Percentiles rank a stretch among this genome's conserved stretches.
phyloP scores from a whole-genome alignment of 2,113 vertebrate genomes.

The Protobothrops mucrosquamatus region DNA sequence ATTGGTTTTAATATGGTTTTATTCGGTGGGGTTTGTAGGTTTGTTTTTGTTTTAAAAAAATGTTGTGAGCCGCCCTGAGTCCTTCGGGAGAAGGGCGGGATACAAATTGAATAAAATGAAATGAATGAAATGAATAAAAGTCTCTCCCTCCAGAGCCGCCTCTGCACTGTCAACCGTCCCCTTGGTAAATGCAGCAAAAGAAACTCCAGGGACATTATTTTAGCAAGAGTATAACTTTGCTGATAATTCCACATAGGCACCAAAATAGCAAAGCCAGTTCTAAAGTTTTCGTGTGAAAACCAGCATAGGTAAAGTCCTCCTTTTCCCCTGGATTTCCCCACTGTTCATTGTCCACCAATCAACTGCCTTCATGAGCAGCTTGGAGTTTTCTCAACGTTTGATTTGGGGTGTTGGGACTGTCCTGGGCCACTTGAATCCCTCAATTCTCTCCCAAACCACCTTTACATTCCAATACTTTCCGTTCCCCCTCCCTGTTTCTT shows the following conservation, averaged over 20 bases:
- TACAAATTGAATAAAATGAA: too few relatives aligned
- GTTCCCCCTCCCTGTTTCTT: neutral
- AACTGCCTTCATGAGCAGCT: neutral
- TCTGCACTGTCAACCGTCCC: neutral
- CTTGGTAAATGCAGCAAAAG: neutral
- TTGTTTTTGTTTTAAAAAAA: too few relatives aligned
- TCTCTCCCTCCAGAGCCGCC: neutral
- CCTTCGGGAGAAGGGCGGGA: too few relatives aligned
- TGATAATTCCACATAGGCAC: neutral
- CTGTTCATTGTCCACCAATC: neutral
- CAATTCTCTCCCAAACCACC: neutral
- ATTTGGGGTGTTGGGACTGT: neutral
- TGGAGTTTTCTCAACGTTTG: neutral
- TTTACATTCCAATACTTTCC: neutral
- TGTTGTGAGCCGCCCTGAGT: too few relatives aligned
- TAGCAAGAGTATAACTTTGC: neutral
- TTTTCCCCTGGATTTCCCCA: neutral
- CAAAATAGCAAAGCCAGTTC: too few relatives aligned
- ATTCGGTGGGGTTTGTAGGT: too few relatives aligned
- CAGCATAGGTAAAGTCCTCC: neutral
- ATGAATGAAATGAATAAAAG: too few relatives aligned
- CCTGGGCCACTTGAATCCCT: neutral
- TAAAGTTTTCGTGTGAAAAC: neutral
- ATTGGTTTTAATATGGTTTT: too few relatives aligned
- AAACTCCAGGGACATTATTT: neutral